Conservation (phyloP, 2,113 vertebrate species). For the Plestiodon gilberti region DNA sequence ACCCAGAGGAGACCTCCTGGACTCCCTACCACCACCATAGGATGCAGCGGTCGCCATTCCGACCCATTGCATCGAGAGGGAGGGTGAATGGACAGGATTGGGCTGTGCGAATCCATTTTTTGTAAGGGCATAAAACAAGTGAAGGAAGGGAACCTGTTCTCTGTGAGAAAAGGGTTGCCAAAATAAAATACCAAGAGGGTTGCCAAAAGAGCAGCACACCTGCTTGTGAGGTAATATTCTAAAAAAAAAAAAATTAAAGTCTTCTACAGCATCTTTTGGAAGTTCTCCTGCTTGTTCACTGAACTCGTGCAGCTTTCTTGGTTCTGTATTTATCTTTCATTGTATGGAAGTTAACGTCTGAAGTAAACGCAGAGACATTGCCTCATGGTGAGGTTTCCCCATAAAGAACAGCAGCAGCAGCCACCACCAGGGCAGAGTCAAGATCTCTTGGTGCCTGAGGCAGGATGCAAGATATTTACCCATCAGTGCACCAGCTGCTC, state of each 20-base stretch:
- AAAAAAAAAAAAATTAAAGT: not conserved
- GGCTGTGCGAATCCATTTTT: no score
- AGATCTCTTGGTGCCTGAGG: no score
- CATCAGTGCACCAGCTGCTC: no score
- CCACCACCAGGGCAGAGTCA: not conserved
- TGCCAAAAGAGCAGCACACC: not conserved
- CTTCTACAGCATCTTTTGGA: no score
- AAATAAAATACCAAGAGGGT: not conserved
- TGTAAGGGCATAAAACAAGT: not conserved
- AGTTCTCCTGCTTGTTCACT: not conserved
- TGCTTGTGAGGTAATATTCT: not conserved
- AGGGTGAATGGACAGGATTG: no score
- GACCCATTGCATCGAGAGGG: no score
- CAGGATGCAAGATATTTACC: no score
- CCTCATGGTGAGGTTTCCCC: not conserved
- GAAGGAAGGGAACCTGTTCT: not conserved
- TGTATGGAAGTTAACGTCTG: not conserved
- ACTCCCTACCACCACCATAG: no score
- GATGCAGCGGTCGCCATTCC: no score
- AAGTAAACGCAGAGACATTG: not conserved
- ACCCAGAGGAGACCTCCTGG: no score
- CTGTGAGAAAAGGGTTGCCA: not conserved
- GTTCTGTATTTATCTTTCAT: not conserved
- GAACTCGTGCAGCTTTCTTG: not conserved
- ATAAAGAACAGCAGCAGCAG: not conserved